Evolutionary conservation across 2,888 invertebrate species (phyloP).

Genomic region (Drosophila meridiana): DNA sequence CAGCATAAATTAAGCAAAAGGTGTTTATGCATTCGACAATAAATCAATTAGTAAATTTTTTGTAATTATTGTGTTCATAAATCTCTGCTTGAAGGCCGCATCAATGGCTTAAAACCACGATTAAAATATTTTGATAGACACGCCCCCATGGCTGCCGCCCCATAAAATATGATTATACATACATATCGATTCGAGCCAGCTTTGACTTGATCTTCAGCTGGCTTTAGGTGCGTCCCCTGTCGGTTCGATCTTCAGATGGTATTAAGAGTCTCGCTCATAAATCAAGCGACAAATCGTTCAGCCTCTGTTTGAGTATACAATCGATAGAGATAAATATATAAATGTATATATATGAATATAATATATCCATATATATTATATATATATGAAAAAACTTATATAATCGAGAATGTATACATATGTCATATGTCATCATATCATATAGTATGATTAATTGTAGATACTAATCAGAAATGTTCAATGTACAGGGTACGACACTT

Average conservation of each 20-base stretch:
- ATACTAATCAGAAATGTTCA: too few species aligned
- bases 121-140: conserved; percentile 64
- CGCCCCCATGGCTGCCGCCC: conserved; percentile 5
- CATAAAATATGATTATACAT: background rate
- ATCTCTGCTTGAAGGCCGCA: conserved; percentile 65
- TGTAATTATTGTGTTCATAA: conserved; percentile 84
- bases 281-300: conserved; percentile 3
- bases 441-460: too few species aligned
- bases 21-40: conserved; percentile 78
- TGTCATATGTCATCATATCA: too few species aligned
- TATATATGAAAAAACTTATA: background rate
- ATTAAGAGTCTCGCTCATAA: background rate
- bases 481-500: too few species aligned
- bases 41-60: conserved; percentile 83
- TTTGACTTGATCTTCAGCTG: conserved; percentile 8
- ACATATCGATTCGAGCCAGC: background rate
- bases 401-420: background rate
- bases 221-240: background rate
- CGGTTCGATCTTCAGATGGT: conserved; percentile 5
- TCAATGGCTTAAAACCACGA: conserved; percentile 46
- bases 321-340: background rate
- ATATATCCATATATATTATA: too few species aligned
- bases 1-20: conserved; percentile 75
- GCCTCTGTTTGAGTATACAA: conserved; percentile 3
- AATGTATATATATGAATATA: background rate